Conservation (phyloP, 2,888 invertebrate species). For the Drosophila planitibia region DNA sequence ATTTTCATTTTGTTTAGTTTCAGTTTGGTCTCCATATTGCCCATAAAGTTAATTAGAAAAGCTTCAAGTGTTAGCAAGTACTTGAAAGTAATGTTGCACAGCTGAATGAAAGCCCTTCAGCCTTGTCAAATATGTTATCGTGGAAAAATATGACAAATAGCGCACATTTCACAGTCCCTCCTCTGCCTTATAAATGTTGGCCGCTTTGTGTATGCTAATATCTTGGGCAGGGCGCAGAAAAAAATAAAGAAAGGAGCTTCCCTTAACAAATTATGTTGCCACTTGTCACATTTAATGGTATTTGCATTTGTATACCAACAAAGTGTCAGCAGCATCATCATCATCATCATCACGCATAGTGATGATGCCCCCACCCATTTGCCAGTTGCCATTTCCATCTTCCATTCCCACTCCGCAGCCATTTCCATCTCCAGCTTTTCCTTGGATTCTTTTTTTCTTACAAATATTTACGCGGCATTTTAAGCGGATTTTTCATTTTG, state of each 20-base stretch:
- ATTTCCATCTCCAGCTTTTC: slow-evolving; percentile 10
- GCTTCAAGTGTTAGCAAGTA: slow-evolving; percentile 25
- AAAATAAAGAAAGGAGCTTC: slow-evolving; percentile 39
- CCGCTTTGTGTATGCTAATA: slow-evolving; percentile 82
- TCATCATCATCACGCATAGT: slow-evolving; percentile 72
- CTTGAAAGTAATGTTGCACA: slow-evolving; percentile 26
- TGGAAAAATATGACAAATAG: slow-evolving; percentile 81
- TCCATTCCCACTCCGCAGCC: slow-evolving; percentile 2
- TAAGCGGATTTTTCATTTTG: slow-evolving; percentile 80
- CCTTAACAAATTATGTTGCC: slow-evolving; percentile 82
- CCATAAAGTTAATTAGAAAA: slow-evolving; percentile 65
- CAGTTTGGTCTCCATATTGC: slow-evolving; percentile 25
- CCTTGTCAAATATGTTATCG: slow-evolving; percentile 76
- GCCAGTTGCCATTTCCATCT: slow-evolving; percentile 12
- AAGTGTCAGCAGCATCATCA: slow-evolving; percentile 73
- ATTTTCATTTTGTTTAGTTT: slow-evolving; percentile 48
- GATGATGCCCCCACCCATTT: slow-evolving; percentile 24
- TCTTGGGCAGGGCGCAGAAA: slow-evolving; percentile 33
- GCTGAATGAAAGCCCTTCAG: background rate
- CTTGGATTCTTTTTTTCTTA: slow-evolving; percentile 65
- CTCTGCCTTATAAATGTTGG: slow-evolving; percentile 52
- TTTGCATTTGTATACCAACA: slow-evolving; percentile 80
- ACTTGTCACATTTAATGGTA: slow-evolving; percentile 83
- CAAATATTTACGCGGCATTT: slow-evolving; percentile 80
- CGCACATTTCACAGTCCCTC: slow-evolving; percentile 65